Evolutionary conservation across 2,797 vertebrate species (phyloP).

Genomic region (Pipistrellus pygmaeus): DNA sequence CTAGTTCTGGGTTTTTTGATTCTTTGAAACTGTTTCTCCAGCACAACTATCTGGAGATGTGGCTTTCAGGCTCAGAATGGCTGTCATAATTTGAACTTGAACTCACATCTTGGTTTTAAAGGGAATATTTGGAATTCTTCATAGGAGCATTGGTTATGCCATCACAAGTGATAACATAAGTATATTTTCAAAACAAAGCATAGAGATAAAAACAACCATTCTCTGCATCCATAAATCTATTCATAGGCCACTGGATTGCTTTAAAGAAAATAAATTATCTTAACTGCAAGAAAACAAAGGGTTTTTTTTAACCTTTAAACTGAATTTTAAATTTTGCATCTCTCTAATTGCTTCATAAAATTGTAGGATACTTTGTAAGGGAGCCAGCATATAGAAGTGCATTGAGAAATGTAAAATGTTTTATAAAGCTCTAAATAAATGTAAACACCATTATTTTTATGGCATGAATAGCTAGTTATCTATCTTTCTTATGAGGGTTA

Average conservation of each 20-base stretch:
- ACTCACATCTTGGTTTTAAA: background rate
- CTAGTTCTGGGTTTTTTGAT: background rate
- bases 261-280: conserved; percentile 32
- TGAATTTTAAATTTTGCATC: background rate
- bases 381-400: background rate
- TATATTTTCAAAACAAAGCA: background rate
- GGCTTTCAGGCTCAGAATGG: background rate
- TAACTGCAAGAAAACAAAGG: background rate
- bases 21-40: background rate
- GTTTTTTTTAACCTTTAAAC: background rate
- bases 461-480: background rate
- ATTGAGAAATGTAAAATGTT: background rate
- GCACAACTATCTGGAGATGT: background rate
- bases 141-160: background rate
- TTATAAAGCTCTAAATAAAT: background rate
- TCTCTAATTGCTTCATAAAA: background rate
- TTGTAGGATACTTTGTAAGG: background rate
- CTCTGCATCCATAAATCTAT: background rate
- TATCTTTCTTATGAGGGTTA: background rate
- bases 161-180: conserved; percentile 15
- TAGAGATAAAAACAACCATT: background rate
- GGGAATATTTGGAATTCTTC: background rate
- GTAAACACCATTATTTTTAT: background rate
- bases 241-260: background rate
- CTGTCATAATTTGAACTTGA: background rate